Conservation (phyloP, 2,797 vertebrate genomes). For the Acomys russatus region DNA sequence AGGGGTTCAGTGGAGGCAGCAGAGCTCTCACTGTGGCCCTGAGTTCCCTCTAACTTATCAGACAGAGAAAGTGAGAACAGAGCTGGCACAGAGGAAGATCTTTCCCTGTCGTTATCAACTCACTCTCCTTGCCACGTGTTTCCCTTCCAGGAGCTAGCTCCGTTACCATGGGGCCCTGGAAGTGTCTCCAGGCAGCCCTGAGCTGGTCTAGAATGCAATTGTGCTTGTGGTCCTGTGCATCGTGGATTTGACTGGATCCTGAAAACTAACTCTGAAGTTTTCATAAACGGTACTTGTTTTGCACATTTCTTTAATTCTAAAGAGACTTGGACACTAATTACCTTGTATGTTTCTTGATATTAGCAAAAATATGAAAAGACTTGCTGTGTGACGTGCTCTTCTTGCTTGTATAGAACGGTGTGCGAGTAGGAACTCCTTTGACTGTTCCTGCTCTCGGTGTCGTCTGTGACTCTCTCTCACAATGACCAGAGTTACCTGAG, state of each 20-base stretch:
- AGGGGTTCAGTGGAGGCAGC: not conserved
- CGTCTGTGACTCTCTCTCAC: conserved; percentile 65
- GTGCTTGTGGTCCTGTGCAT: not conserved
- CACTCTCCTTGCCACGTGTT: conserved; percentile 8
- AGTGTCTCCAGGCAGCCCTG: conserved; percentile 60
- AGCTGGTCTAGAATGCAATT: conserved; percentile 11
- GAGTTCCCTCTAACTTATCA: conserved; percentile 14
- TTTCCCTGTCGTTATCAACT: not conserved
- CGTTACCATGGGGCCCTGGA: conserved; percentile 4
- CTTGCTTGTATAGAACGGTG: conserved; percentile 30
- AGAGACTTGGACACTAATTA: conserved; percentile 17
- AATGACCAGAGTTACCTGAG: conserved; percentile 34
- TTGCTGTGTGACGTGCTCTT: conserved; percentile 29
- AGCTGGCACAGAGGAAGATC: not conserved
- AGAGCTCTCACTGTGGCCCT: not conserved
- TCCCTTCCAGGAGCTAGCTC: conserved; percentile 28
- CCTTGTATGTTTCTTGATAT: conserved; percentile 49
- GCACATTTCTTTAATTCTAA: not conserved
- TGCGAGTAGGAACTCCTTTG: conserved; percentile 54
- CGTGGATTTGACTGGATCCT: conserved; percentile 25
- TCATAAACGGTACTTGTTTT: conserved; percentile 23
- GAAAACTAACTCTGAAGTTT: conserved; percentile 55
- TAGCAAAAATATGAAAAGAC: conserved; percentile 32
- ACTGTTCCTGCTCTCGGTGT: conserved; percentile 21
- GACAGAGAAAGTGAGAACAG: not conserved